Evolutionary conservation across 2,888 invertebrate species (phyloP).

Genomic region (Chesias legatella): DNA sequence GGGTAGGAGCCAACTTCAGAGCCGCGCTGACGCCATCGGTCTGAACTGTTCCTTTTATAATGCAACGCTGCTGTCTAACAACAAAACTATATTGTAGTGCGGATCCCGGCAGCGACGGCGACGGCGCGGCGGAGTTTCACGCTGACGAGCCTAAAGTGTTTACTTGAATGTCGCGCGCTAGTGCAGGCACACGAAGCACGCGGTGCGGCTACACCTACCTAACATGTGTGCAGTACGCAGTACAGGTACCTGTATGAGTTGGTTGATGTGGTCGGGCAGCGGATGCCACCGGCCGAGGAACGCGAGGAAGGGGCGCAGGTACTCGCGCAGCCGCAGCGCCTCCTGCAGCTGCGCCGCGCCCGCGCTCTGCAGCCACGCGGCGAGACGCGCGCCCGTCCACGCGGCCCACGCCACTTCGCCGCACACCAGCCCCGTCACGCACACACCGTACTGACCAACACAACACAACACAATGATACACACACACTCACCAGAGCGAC

Average conservation of each 20-base stretch:
- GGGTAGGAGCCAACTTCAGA: too few relatives aligned
- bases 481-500: too few relatives aligned
- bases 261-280: slow-evolving; percentile 38
- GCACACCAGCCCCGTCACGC: slow-evolving; percentile 31
- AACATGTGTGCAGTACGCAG: not conserved
- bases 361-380: slow-evolving; percentile 33
- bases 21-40: too few relatives aligned
- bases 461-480: slow-evolving; percentile 1
- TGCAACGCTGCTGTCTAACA: too few relatives aligned
- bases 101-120: too few relatives aligned
- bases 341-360: slow-evolving; percentile 32
- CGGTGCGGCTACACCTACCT: too few relatives aligned
- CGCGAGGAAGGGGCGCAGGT: slow-evolving; percentile 34
- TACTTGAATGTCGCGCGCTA: too few relatives aligned
- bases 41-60: too few relatives aligned
- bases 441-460: slow-evolving; percentile 43
- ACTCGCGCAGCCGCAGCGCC: slow-evolving; percentile 38
- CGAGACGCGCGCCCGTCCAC: slow-evolving; percentile 40
- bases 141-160: too few relatives aligned
- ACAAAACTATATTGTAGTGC: too few relatives aligned
- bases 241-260: slow-evolving; percentile 37
- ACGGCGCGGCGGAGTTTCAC: too few relatives aligned
- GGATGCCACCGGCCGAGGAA: slow-evolving; percentile 42
- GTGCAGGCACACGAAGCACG: too few relatives aligned
- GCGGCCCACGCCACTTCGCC: slow-evolving; percentile 31